Evolutionary conservation across 2,888 invertebrate species (phyloP), one percentile per base, ranked within the genome.

Genomic region (Itoplectis maculator): DNA sequence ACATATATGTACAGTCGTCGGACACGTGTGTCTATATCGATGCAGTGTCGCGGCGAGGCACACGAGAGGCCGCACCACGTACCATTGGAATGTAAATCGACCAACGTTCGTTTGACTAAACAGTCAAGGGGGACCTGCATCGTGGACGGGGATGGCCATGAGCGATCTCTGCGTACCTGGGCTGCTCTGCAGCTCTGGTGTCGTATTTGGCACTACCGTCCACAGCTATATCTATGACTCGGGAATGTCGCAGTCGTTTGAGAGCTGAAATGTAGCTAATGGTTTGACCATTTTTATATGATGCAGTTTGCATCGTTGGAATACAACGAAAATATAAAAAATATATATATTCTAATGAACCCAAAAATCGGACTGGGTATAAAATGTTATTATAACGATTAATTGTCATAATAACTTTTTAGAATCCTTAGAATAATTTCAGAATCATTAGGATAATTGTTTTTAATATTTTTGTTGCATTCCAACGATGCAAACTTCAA

Each of bases 81-180:
- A 87, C 89, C 87, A 88, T 89, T 88, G 84, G 90, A 90, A 91
- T 92, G 91, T 90, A 92, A 91, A 92, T 91, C 88, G 89, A 89
- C 87, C 86, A 81, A 85, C 87, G 88, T 89, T 89, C 90, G 89
- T 91, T 91, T 89, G 89, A 91, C 88, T 88, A 90, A 91, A 90
- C 87, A 90, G 90, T 88, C 89, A 85, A 85, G 81, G 76, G 88
- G 85, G 88, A 87, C 86, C 74, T 66, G 35, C 61, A n/a, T 70
- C 68, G 84, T 37, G 74, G 78, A 79, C 15, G 63, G 68, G 73
- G 51, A 51, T 47, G 42, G 65, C 47, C 54, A 74, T 73, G 63
- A 74, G 56, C 70, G 56, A 63, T 77, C 54, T 40, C 45, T 29
- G 47, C 45, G 40, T 78, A 65, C 56, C 54, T 63, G 73, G 42